phyloP scores from a whole-genome alignment of 2,113 vertebrate genomes.

The Ammodytes dubius region DNA sequence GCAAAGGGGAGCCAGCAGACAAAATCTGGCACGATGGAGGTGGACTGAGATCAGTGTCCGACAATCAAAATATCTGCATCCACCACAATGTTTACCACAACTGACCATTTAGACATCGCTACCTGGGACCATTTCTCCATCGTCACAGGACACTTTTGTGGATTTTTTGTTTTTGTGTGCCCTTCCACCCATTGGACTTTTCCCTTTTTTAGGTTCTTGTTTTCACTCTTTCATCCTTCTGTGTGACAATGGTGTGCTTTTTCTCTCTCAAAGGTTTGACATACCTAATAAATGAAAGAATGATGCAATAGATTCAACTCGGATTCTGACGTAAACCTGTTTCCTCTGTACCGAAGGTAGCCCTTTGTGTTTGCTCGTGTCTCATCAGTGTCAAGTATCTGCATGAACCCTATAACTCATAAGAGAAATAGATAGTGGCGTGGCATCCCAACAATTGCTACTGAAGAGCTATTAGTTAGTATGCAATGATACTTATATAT shows the following conservation, averaged over 20 bases:
- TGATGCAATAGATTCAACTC: conserved; percentile 67
- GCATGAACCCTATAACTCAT: conserved; percentile 47
- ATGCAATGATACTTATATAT: conserved; percentile 78
- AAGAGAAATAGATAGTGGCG: conserved; percentile 57
- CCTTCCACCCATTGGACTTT: conserved; percentile 43
- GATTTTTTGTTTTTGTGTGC: conserved; percentile 54
- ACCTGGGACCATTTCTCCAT: conserved; percentile 66
- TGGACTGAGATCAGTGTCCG: conserved; percentile 87
- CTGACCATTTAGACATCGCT: conserved; percentile 46
- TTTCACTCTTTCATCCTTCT: conserved; percentile 44
- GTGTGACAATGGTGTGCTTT: conserved; percentile 70
- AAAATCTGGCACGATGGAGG: conserved; percentile 89
- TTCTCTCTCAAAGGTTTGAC: conserved; percentile 64
- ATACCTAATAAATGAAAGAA: conserved; percentile 64
- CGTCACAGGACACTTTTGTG: conserved; percentile 64
- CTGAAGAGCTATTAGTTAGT: conserved; percentile 69
- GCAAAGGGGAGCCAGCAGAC: conserved; percentile 84
- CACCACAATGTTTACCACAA: conserved; percentile 56
- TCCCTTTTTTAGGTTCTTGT: conserved; percentile 57
- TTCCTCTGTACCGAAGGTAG: conserved; percentile 37
- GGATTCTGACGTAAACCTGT: conserved; percentile 56
- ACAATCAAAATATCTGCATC: conserved; percentile 21
- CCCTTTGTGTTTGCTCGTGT: conserved; percentile 56
- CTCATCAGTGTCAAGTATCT: conserved; percentile 40
- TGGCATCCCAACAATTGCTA: conserved; percentile 54